Evolutionary conservation across 2,888 invertebrate species (phyloP).

Genomic region (Trissoscelio sp.): DNA sequence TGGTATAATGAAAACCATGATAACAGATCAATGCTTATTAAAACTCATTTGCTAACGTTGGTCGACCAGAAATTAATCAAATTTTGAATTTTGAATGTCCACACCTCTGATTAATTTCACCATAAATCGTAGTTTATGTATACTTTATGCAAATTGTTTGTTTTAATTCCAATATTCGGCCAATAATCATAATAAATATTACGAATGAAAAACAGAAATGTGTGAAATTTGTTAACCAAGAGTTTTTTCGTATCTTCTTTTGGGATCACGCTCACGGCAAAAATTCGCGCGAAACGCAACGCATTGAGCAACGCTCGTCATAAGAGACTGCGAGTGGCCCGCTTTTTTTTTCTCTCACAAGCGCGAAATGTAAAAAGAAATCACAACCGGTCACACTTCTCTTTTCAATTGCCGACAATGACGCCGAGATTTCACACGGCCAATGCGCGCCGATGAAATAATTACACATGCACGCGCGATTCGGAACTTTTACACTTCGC

Average conservation of each 20-base stretch:
- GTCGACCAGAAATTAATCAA: slow-evolving; percentile 32
- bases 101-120: too few species aligned
- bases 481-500: slow-evolving; percentile 39
- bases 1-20: slow-evolving; percentile 14
- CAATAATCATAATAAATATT: too few species aligned
- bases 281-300: slow-evolving; percentile 61
- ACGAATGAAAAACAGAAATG: too few species aligned
- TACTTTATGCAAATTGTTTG: too few species aligned
- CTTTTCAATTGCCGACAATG: slow-evolving; percentile 70
- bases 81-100: too few species aligned
- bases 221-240: too few species aligned
- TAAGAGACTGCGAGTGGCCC: slow-evolving; percentile 58
- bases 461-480: slow-evolving; percentile 66
- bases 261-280: slow-evolving; percentile 61
- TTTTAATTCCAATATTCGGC: too few species aligned
- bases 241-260: slow-evolving; percentile 55
- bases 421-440: slow-evolving; percentile 72
- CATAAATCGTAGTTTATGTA: too few species aligned
- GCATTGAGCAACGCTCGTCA: slow-evolving; percentile 65
- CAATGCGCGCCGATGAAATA: slow-evolving; percentile 71
- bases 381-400: slow-evolving; percentile 68
- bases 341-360: slow-evolving; percentile 68
- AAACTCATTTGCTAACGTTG: background rate
- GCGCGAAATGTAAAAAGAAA: slow-evolving; percentile 66
- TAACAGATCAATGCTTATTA: slow-evolving; percentile 35